Conservation (phyloP, 2,888 invertebrate genomes). For the Rhamnusium bicolor region DNA sequence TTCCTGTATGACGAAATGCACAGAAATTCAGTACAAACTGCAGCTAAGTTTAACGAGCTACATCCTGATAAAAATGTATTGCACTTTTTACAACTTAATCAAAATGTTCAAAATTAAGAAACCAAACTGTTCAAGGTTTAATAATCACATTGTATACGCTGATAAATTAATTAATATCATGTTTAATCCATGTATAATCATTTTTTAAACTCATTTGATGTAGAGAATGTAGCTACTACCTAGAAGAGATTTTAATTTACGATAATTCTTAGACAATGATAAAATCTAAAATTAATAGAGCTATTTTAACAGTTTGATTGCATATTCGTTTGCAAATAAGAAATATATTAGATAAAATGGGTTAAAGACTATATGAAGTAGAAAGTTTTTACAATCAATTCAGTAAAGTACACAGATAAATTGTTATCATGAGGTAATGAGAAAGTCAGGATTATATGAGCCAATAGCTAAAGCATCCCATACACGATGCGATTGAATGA, state of each 20-base stretch:
- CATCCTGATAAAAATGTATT: too few species aligned
- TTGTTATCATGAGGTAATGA: conserved; percentile 5
- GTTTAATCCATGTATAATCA: too few species aligned
- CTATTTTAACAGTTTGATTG: neutral
- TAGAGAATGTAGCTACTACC: neutral
- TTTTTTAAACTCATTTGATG: too few species aligned
- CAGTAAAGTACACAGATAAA: conserved; percentile 1
- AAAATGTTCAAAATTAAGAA: too few species aligned
- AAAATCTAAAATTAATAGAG: conserved; percentile 10
- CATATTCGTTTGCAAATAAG: neutral
- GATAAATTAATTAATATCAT: too few species aligned
- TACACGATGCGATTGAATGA: neutral
- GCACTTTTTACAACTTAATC: too few species aligned
- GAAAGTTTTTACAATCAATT: conserved; percentile 19
- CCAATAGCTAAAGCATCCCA: neutral
- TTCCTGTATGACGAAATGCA: too few species aligned
- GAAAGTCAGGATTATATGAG: neutral
- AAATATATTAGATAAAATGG: neutral
- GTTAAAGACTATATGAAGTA: neutral
- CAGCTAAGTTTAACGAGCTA: too few species aligned
- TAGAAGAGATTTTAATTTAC: neutral
- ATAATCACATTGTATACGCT: too few species aligned
- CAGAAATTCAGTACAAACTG: too few species aligned
- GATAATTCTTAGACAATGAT: neutral
- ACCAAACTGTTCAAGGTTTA: too few species aligned